These are phyloP conservation scores for Cynocephalus volans DNA, from an alignment of 2,113 vertebrate genomes.

Conservation along the genomic window DNA sequence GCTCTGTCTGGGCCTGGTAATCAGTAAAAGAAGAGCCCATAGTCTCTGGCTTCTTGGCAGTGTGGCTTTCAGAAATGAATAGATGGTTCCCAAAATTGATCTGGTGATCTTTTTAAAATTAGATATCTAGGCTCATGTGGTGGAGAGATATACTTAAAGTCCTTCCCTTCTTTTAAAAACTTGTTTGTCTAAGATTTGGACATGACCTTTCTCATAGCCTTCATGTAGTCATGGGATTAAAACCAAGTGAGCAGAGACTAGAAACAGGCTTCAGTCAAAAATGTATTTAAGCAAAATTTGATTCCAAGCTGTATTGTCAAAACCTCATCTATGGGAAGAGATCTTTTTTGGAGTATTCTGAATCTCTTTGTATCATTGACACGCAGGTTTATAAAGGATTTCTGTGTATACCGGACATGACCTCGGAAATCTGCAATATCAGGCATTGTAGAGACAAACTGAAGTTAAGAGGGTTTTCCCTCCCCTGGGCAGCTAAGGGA, in stretches of 20 bases:
- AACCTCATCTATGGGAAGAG: neutral
- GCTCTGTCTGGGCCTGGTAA: neutral
- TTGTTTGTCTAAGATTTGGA: neutral
- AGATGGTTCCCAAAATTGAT: neutral
- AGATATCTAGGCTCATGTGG: neutral
- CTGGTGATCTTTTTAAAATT: slow-evolving; percentile 10
- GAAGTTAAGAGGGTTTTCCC: neutral
- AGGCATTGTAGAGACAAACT: neutral
- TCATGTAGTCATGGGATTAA: neutral
- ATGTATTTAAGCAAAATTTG: slow-evolving; percentile 22
- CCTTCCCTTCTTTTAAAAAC: slow-evolving; percentile 45
- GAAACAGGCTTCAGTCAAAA: slow-evolving; percentile 45
- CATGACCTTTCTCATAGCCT: neutral
- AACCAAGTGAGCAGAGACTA: slow-evolving; percentile 45
- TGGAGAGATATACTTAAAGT: neutral
- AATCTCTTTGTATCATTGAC: neutral
- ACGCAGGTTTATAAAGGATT: slow-evolving; percentile 18
- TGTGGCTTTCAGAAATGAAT: neutral
- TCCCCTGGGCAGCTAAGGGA: neutral
- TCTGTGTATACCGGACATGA: neutral
- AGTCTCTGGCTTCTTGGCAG: neutral
- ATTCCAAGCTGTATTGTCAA: slow-evolving; percentile 38
- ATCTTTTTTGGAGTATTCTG: neutral
- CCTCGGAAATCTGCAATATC: neutral
- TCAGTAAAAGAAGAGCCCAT: neutral